Base-by-base conservation (phyloP, 2,797 vertebrate genomes). In the Ptychadena robeensis region DNA sequence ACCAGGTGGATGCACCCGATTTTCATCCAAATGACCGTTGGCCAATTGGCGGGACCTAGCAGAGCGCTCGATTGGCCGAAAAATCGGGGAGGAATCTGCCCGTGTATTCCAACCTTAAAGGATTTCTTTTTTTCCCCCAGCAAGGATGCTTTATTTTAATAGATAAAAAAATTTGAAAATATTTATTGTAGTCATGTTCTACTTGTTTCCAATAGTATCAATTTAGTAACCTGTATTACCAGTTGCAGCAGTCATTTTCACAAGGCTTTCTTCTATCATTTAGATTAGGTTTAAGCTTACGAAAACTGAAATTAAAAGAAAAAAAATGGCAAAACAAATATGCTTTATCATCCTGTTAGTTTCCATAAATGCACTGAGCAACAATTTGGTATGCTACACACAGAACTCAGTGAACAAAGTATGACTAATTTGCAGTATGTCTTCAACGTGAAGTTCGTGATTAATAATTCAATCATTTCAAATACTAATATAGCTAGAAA, bases 391-490 rank as follows among this genome's bases (percentile, higher is more conserved):
- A 85, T 85, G 78, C 72, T 53, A 71, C 25, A 53, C 72, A 80
- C 57, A 74, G 65, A 76, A 53, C 61, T 63, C 72, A 25, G 71
- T 75, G 77, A 75, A 71, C 77, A 80, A 85, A 76, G 78, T 80
- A 76, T 80, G 77, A 85, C 70, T 80, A 85, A 85, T 85, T 74
- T 80, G 71, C 30, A 70, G 82, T 35, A 80, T 70, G 82, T 68
- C 78, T 85, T 65, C 72, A 80, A 71, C 64, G 31, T 69, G 71
- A 80, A 69, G 71, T 76, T 76, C 40, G 71, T 80, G 66, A 85
- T 80, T 80, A 85, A 85, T 76, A 80, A 85, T 85, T 80, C 53
- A 85, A 75, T 85, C 53, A 80, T 84, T 80, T 79, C 28, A 84
- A 80, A 64, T 65, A 84, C 82, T 76, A 85, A 75, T 75, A 80